Evolutionary conservation across 2,113 vertebrate genomes (phyloP).

Genomic region (Acanthisitta chloris): DNA sequence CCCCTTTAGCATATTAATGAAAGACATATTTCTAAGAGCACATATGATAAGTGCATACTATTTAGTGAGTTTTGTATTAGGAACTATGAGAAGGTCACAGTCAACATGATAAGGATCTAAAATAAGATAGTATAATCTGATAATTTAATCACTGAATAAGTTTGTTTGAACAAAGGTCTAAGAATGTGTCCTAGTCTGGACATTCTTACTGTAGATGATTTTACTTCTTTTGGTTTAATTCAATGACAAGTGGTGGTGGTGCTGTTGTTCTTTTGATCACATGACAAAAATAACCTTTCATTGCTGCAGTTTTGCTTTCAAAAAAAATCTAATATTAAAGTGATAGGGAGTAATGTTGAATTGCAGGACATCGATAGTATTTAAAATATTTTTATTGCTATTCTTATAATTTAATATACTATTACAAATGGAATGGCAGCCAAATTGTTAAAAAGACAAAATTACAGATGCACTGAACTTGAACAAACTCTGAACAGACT

Average conservation of each 20-base stretch:
- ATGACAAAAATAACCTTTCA: not conserved
- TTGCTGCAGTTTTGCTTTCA: not conserved
- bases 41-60: not conserved
- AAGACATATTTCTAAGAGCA: not conserved
- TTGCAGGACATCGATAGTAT: not conserved
- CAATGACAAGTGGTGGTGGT: not conserved
- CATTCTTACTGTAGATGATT: not conserved
- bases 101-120: not conserved
- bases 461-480: not conserved
- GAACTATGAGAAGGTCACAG: not conserved
- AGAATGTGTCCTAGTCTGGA: not conserved
- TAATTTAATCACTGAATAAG: not conserved
- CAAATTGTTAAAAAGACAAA: not conserved
- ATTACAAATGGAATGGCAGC: not conserved
- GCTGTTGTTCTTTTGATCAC: not conserved
- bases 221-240: not conserved
- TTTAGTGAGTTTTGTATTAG: not conserved
- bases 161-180: not conserved
- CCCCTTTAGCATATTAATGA: not conserved
- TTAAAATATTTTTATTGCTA: not conserved
- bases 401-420: not conserved
- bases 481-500: not conserved
- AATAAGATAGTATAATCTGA: not conserved
- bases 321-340: not conserved
- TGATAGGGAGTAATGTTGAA: not conserved